phyloP scores from a whole-genome alignment of 2,113 vertebrate species.

The Epinephelus fuscoguttatus region DNA sequence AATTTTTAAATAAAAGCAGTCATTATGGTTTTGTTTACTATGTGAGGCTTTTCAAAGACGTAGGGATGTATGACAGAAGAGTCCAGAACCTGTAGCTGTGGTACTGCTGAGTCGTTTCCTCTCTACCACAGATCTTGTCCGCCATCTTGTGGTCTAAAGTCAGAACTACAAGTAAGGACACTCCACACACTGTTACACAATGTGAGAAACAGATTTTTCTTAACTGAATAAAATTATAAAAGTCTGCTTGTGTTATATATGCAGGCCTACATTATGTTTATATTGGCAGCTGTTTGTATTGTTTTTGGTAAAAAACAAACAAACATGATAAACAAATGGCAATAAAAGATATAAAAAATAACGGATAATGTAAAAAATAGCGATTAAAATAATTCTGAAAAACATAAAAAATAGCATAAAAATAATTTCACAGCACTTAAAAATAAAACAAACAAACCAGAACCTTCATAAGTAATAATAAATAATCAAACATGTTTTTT shows the following conservation, averaged over 20 bases:
- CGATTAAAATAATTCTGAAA: not conserved
- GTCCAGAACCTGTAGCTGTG: not conserved
- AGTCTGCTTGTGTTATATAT: not conserved
- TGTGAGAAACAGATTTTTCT: too few relatives aligned
- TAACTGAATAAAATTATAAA: not conserved
- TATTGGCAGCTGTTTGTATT: not conserved
- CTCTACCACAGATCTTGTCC: conserved; percentile 13
- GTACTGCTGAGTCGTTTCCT: not conserved
- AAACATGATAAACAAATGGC: too few relatives aligned
- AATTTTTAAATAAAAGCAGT: not conserved
- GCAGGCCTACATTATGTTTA: not conserved
- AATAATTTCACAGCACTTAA: not conserved
- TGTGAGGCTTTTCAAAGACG: conserved; percentile 7
- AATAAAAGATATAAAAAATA: not conserved
- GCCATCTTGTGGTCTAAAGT: conserved; percentile 47
- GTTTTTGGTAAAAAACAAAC: not conserved
- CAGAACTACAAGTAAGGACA: conserved; percentile 4
- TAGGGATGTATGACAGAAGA: conserved; percentile 9
- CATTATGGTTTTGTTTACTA: not conserved
- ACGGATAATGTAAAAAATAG: not conserved
- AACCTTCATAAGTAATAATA: too few relatives aligned
- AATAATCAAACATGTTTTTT: not conserved
- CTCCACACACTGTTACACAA: not conserved
- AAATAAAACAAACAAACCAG: too few relatives aligned
- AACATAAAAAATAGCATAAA: not conserved